A percentile compares a stretch with the other conserved stretches of the same genome.
phyloP scores from a whole-genome alignment of 2,888 invertebrate genomes.

The Hybos culiciformis region DNA sequence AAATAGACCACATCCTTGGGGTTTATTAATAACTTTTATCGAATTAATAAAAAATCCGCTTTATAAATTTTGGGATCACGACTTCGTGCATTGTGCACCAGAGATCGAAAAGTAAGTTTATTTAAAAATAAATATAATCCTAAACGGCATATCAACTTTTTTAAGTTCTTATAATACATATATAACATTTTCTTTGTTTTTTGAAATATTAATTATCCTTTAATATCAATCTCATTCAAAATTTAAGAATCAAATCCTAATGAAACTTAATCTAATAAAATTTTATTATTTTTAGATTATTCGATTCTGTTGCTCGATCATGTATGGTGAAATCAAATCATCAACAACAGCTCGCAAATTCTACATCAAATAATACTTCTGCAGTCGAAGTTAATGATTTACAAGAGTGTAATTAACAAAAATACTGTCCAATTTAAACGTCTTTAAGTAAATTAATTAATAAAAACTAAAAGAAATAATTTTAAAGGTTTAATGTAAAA shows the following conservation, averaged over 20 bases:
- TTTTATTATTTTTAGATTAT: slow-evolving; percentile 47
- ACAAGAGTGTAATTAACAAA: slow-evolving; percentile 29
- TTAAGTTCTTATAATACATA: not conserved
- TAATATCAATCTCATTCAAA: not conserved
- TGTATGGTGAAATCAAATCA: slow-evolving; percentile 76
- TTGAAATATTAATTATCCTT: not conserved
- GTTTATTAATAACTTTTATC: slow-evolving; percentile 94
- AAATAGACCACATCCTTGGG: slow-evolving; percentile 99
- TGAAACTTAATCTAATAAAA: slow-evolving; percentile 4
- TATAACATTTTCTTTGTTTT: not conserved
- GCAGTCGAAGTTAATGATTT: slow-evolving; percentile 31
- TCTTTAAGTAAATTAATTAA: too few relatives aligned
- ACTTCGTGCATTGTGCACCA: slow-evolving; percentile 98
- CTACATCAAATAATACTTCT: too few relatives aligned
- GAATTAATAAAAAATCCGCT: slow-evolving; percentile 97
- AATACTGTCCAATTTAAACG: too few relatives aligned
- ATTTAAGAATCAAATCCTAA: not conserved
- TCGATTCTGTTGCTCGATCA: slow-evolving; percentile 91
- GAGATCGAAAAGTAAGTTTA: slow-evolving; percentile 92
- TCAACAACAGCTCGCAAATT: slow-evolving; percentile 33
- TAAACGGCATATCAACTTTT: not conserved
- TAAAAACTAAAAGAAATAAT: too few relatives aligned
- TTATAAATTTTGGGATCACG: slow-evolving; percentile 98
- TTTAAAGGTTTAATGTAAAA: too few relatives aligned
- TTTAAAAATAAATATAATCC: not conserved